Percentiles rank a stretch among this genome's conserved stretches.
Conservation (phyloP, 2,113 vertebrate species). For the Aix galericulata region DNA sequence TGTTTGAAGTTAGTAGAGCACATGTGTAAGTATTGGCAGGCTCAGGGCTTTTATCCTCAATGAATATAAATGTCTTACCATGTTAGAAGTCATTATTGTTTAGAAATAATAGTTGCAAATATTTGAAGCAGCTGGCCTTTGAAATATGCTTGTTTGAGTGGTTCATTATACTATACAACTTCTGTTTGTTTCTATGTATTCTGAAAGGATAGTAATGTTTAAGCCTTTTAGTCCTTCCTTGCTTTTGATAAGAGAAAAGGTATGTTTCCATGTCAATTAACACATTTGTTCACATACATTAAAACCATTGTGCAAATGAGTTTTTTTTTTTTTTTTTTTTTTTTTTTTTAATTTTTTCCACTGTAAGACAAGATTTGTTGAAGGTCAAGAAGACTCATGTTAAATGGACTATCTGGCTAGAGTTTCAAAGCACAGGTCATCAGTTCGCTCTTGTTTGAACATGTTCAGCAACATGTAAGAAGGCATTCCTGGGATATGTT, state of each 20-base stretch:
- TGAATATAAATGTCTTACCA: slow-evolving; percentile 54
- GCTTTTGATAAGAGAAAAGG: slow-evolving; percentile 2
- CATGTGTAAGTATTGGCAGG: slow-evolving; percentile 42
- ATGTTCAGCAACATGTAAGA: not conserved
- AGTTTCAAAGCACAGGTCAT: not conserved
- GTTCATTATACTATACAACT: not conserved
- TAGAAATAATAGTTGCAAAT: slow-evolving; percentile 52
- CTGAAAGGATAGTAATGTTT: slow-evolving; percentile 22
- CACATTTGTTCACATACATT: slow-evolving; percentile 12
- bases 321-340: slow-evolving; percentile 16
- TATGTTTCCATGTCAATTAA: slow-evolving; percentile 44
- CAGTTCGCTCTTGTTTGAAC: not conserved
- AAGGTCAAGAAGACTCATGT: slow-evolving; percentile 4
- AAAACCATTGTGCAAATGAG: not conserved
- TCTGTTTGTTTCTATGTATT: slow-evolving; percentile 35
- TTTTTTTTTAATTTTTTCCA: slow-evolving; percentile 20
- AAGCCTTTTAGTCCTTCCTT: slow-evolving; percentile 8
- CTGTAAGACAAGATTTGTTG: not conserved
- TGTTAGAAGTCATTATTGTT: slow-evolving; percentile 51
- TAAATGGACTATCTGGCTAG: not conserved
- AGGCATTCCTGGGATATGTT: not conserved
- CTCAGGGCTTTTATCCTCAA: slow-evolving; percentile 48
- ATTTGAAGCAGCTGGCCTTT: slow-evolving; percentile 48
- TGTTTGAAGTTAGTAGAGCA: slow-evolving; percentile 59
- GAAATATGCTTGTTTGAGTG: slow-evolving; percentile 11